Evolutionary conservation across 2,888 invertebrate genomes (phyloP).

Genomic region (Drosophila paramelanica): DNA sequence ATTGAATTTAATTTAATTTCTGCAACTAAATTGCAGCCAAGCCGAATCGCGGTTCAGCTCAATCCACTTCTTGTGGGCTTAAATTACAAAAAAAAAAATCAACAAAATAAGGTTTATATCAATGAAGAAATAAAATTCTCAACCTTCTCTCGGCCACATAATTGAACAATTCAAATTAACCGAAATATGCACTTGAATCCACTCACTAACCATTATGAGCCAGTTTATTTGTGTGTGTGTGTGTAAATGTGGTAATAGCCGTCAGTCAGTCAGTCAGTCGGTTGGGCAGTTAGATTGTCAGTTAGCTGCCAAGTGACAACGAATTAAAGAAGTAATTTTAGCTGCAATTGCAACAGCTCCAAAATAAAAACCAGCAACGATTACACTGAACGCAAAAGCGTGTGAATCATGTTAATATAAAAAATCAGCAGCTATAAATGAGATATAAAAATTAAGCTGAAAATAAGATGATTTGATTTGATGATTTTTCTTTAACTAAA

Average conservation of each 20-base stretch:
- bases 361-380: conserved; percentile 40
- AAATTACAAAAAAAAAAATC: conserved; percentile 15
- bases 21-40: conserved; percentile 67
- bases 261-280: conserved; percentile 54
- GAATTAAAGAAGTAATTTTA: conserved; percentile 48
- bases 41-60: conserved; percentile 44
- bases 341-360: conserved; percentile 65
- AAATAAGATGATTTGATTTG: too few species aligned
- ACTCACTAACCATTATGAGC: conserved; percentile 31
- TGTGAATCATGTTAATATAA: neutral
- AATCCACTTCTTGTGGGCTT: conserved; percentile 41
- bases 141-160: conserved; percentile 38
- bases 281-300: conserved; percentile 60
- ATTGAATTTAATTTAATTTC: conserved; percentile 77
- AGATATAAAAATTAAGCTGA: neutral
- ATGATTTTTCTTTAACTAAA: too few species aligned
- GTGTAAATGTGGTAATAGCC: conserved; percentile 59
- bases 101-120: conserved; percentile 7
- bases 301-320: conserved; percentile 58
- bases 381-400: conserved; percentile 44
- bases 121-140: conserved; percentile 13
- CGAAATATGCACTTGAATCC: conserved; percentile 59
- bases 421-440: too few species aligned
- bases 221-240: conserved; percentile 14
- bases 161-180: conserved; percentile 60